A percentile compares a stretch with the other conserved stretches of the same genome.
Evolutionary conservation across 2,113 vertebrate species (phyloP).

Genomic region (Lichenostomus cassidix): DNA sequence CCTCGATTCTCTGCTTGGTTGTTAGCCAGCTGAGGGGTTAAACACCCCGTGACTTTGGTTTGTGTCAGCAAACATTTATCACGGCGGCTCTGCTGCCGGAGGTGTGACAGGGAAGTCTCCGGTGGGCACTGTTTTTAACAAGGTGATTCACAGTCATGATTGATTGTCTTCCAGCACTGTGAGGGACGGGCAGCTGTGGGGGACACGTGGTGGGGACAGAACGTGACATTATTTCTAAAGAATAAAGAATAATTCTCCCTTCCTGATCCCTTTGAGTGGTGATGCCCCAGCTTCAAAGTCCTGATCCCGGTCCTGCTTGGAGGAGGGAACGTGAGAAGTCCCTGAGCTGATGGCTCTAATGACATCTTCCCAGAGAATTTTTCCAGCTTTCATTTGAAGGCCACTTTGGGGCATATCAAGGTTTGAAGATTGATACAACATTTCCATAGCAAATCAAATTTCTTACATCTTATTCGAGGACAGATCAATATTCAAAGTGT

Average conservation of each 20-base stretch:
- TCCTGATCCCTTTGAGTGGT: not conserved
- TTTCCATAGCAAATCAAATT: slow-evolving; percentile 38
- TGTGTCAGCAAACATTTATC: slow-evolving; percentile 42
- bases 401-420: not conserved
- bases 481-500: slow-evolving; percentile 45
- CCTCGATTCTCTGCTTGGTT: not conserved
- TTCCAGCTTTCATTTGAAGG: not conserved
- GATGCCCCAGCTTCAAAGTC: not conserved
- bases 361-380: not conserved
- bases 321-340: not conserved
- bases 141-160: not conserved
- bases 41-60: not conserved
- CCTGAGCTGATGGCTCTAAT: not conserved
- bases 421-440: not conserved
- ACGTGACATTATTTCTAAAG: not conserved
- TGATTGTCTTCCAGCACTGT: slow-evolving; percentile 22
- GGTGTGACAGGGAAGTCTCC: not conserved
- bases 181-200: not conserved
- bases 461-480: slow-evolving; percentile 31
- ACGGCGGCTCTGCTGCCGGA: not conserved
- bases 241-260: not conserved
- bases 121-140: slow-evolving; percentile 35
- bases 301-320: not conserved
- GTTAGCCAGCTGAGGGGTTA: slow-evolving; percentile 19
- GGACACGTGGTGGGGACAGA: not conserved